Evolutionary conservation across 2,113 vertebrate genomes (phyloP).

Genomic region (Scolopax mira): DNA sequence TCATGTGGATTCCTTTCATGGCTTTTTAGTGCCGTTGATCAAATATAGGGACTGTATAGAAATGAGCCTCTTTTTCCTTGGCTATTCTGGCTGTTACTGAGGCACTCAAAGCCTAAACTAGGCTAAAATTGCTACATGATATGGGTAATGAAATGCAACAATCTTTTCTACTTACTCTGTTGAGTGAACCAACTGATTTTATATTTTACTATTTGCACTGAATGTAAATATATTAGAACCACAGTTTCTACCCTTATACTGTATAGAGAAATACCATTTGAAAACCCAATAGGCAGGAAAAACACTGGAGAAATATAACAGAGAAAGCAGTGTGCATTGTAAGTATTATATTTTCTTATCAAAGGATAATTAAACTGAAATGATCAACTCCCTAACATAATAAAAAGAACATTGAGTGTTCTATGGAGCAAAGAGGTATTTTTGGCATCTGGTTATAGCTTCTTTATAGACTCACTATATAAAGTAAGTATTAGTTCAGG

Average conservation of each 20-base stretch:
- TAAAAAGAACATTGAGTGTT: slow-evolving; percentile 29
- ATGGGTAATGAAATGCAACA: neutral
- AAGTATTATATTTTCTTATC: neutral
- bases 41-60: neutral
- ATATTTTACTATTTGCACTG: neutral
- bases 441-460: slow-evolving; percentile 3
- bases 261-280: neutral
- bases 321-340: neutral
- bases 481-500: neutral
- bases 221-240: neutral
- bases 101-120: slow-evolving; percentile 17
- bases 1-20: neutral
- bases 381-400: slow-evolving; percentile 12
- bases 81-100: neutral
- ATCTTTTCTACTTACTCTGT: slow-evolving; percentile 11
- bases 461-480: neutral
- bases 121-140: neutral
- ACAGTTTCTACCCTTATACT: neutral
- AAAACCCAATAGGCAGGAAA: neutral
- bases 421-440: slow-evolving; percentile 12
- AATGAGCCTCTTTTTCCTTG: neutral
- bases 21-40: neutral
- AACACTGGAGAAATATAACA: neutral
- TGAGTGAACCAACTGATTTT: slow-evolving; percentile 4
- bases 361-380: slow-evolving; percentile 46